phyloP scores from a whole-genome alignment of 2,888 invertebrate genomes.

The Ornithoptera priamus region DNA sequence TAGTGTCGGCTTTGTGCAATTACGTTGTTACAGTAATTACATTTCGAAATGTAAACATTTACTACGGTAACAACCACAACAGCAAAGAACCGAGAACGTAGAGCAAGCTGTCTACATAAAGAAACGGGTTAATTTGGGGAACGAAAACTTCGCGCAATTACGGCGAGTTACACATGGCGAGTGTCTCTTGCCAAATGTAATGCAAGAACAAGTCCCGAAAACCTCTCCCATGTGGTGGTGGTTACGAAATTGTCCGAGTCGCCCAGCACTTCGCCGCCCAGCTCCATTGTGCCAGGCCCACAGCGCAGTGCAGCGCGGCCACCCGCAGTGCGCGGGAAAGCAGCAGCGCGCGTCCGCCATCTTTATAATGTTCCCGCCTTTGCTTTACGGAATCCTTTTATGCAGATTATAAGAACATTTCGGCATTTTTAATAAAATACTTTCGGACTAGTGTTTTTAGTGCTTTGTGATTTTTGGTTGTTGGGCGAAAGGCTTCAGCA shows the following conservation, averaged over 20 bases:
- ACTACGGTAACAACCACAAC: conserved; percentile 29
- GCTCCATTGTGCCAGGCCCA: conserved; percentile 66
- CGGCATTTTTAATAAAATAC: conserved; percentile 13
- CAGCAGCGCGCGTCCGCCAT: conserved; percentile 47
- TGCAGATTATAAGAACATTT: conserved; percentile 25
- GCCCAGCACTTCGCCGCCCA: conserved; percentile 51
- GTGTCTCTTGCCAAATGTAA: conserved; percentile 59
- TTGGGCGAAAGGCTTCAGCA: neutral
- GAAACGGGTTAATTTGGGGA: conserved; percentile 30
- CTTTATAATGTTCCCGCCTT: conserved; percentile 44
- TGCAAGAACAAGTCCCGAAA: conserved; percentile 53
- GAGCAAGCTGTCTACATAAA: conserved; percentile 35
- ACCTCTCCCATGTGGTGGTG: conserved; percentile 46
- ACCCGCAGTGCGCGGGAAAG: conserved; percentile 56
- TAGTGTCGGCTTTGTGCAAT: conserved; percentile 20
- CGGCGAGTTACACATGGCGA: conserved; percentile 46
- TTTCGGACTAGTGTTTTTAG: conserved; percentile 15
- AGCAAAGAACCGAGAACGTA: conserved; percentile 32
- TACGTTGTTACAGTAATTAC: conserved; percentile 26
- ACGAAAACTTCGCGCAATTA: conserved; percentile 42
- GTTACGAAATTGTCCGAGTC: conserved; percentile 58
- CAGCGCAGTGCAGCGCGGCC: conserved; percentile 51
- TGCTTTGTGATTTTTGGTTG: conserved; percentile 10
- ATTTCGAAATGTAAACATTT: conserved; percentile 12
- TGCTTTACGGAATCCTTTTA: conserved; percentile 34